Base-by-base conservation (phyloP, 2,797 vertebrate species). In the Periophthalmus magnuspinnatus region DNA sequence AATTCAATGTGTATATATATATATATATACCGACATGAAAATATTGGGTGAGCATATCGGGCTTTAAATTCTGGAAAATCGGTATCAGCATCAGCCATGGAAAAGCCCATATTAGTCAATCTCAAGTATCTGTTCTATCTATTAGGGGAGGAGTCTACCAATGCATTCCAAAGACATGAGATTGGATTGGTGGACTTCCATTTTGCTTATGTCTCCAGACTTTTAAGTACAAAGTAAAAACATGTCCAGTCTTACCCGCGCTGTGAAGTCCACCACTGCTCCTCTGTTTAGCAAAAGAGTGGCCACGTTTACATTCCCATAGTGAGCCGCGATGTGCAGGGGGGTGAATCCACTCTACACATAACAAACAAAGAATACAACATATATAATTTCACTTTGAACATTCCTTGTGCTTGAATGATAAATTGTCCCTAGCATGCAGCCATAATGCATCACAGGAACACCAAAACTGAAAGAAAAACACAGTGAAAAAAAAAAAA, bases 271-370 rank as follows among this genome's bases (percentile, higher is more conserved):
- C 0, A 99, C 97, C 0, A 96, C 97, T 0, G 97, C 98, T 60
- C 98, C 98, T 24, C 98, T 93, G 89, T 99, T 99, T 32, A 99
- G 94, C 72, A 99, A 93, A 14, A 99, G 94, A 0, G 97, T 99
- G 0, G 98, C 96, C 81, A 99, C 98, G 0, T 99, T 99, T 81
- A 98, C 97, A 0, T 99, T 99, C 50, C 98, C 98, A 0, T 99
- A 99, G 89, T 99, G 98, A 0, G 98, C 97, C 0, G 98, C 96
- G 32, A 99, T 99, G 81, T 99, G 98, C 84, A 99, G 88, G 5
- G 98, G 98, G 0, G 98, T 99, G 65, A 99, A 99, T 72, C 97
- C 98, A 68, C 98, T 99, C 98, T 99, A 63, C 8, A 91, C 50
- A 50, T 54, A 57, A 74, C 59, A 50, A 63, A 75, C 80, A 89